Percentiles rank a stretch among this genome's conserved stretches.
These are phyloP conservation scores for Macrotus californicus DNA, from an alignment of 2,113 vertebrate genomes.

Conservation along the genomic window DNA sequence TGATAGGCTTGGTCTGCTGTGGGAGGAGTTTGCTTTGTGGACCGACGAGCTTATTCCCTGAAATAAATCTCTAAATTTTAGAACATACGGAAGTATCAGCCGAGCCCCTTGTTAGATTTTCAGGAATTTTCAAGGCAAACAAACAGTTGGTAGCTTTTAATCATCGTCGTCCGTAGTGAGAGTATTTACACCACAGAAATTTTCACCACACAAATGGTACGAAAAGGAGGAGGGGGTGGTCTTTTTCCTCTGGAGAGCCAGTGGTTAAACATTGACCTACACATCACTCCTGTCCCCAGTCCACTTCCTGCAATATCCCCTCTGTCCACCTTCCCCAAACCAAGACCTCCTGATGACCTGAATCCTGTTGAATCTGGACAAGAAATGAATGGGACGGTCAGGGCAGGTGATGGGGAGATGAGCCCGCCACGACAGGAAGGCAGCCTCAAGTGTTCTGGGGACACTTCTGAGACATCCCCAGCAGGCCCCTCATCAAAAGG, in stretches of 20 bases:
- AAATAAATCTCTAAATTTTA: background rate
- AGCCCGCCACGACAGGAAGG: background rate
- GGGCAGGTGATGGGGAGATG: background rate
- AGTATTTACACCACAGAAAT: background rate
- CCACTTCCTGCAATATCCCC: background rate
- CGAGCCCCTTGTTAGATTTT: background rate
- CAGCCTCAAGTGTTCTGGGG: fast-evolving
- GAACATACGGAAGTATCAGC: background rate
- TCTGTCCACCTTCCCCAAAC: background rate
- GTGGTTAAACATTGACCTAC: background rate
- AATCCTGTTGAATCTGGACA: background rate
- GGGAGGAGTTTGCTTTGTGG: background rate
- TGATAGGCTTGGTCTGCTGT: background rate
- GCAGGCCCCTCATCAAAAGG: background rate
- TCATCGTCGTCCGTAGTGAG: background rate
- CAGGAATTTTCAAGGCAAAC: background rate
- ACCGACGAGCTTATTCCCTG: background rate
- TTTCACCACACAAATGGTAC: background rate
- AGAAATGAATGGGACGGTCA: no score
- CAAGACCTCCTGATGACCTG: background rate
- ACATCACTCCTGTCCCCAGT: background rate
- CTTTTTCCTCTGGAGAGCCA: background rate
- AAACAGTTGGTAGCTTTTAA: background rate
- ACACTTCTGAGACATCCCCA: background rate
- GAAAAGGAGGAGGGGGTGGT: no score